Evolutionary conservation across 2,888 invertebrate species (phyloP).

Genomic region (Zaprionus lineosus): DNA sequence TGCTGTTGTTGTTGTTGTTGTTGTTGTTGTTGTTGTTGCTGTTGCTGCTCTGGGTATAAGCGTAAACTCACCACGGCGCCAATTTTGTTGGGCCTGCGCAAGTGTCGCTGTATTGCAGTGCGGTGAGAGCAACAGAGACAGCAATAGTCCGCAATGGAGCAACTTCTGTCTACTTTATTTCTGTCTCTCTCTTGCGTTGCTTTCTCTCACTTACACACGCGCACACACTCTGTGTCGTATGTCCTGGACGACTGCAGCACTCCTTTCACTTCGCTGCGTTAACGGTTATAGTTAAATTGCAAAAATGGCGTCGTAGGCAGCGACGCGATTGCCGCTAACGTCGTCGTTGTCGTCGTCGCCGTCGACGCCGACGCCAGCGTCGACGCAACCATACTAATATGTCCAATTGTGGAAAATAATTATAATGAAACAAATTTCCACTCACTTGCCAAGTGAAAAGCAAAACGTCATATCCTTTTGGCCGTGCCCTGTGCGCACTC

Average conservation of each 20-base stretch:
- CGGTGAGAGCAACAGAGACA: slow-evolving; percentile 41
- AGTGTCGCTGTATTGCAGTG: neutral
- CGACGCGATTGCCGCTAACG: slow-evolving; percentile 3
- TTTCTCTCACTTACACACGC: neutral
- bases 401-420: slow-evolving; percentile 84
- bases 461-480: slow-evolving; percentile 77
- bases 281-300: slow-evolving; percentile 70
- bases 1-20: too few relatives aligned
- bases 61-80: slow-evolving; percentile 55
- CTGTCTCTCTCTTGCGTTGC: slow-evolving; percentile 12
- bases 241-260: slow-evolving; percentile 45
- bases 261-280: slow-evolving; percentile 65
- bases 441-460: slow-evolving; percentile 79
- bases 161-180: slow-evolving; percentile 19
- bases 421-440: slow-evolving; percentile 83
- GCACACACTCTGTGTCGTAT: slow-evolving; percentile 1
- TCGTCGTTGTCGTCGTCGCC: slow-evolving; percentile 12
- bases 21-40: neutral
- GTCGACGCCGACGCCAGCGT: slow-evolving; percentile 10
- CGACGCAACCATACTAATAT: slow-evolving; percentile 82
- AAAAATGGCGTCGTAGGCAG: slow-evolving; percentile 68
- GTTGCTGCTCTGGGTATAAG: slow-evolving; percentile 4
- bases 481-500: slow-evolving; percentile 38
- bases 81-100: slow-evolving; percentile 54
- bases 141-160: slow-evolving; percentile 25